Evolutionary conservation across 2,888 invertebrate species (phyloP), one percentile per base, ranked within the genome.

Genomic region (Sinelater perroti): DNA sequence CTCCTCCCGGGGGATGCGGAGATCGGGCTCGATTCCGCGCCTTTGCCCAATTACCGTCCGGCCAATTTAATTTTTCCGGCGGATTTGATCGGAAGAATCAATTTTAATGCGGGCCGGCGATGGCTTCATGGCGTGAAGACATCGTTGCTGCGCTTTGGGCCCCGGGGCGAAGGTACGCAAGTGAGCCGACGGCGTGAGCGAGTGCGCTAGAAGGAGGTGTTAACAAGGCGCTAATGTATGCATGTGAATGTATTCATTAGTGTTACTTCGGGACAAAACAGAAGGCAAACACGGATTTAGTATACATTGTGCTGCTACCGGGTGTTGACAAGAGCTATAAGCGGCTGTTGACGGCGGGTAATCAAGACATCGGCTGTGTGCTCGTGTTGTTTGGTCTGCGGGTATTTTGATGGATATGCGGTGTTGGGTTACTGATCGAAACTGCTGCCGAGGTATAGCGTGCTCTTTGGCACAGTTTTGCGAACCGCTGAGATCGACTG

Each of bases 211-310:
- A 35, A 47, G 20, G 35, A 56, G 18, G 35, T 28, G 44, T 45
- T 56, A 50, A 56, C 49, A 52, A 57, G 52, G 30, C 42, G 40
- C 18, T 46, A 51, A 57, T 45, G 30, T 52, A 52, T 57, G 30
- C 46, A 52, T 57, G 52, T 36, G 24, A 52, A 57, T 57, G 46
- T 51, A 56, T 31, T 57, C 46, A 47, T 47, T 55, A 55, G 47
- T 55, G 40, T 45, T 53, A 53, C 36, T 53, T 14, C 35, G 24
- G 44, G 28, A 45, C 45, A 53, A 45, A 53, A 44, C 45, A 17
- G 44, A 38, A 55, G 28, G 55, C 38, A 55, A 55, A 47, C 33
- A 55, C 21, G 21, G 31, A 55, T 46, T 55, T 45, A 38, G 17
- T 40, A 26, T 28, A 38, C 10, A 50, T 33, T 33, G 31, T 33